Conservation (phyloP, 2,888 invertebrate species). For the Stenichneumon culpator region DNA sequence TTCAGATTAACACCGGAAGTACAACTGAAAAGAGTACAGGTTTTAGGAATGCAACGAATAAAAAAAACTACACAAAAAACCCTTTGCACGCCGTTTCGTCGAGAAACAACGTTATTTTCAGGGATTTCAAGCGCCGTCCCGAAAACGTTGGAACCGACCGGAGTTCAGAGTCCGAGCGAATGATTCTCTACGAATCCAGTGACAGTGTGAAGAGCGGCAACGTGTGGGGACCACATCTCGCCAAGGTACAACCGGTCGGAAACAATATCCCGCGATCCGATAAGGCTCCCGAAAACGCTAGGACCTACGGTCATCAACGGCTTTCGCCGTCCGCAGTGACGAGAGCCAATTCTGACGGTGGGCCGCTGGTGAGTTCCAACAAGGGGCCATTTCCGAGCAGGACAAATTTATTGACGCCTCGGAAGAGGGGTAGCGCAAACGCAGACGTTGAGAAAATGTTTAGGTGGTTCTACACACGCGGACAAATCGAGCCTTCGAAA, state of each 20-base stretch:
- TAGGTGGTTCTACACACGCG: conserved; percentile 69
- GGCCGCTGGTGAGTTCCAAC: neutral
- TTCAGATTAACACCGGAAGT: neutral
- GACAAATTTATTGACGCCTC: conserved; percentile 25
- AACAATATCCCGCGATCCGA: conserved; percentile 32
- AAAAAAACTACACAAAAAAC: conserved; percentile 32
- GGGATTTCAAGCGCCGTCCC: conserved; percentile 25
- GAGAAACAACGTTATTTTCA: conserved; percentile 12
- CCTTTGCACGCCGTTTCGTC: conserved; percentile 18
- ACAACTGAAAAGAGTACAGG: neutral
- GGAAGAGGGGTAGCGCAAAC: conserved; percentile 67
- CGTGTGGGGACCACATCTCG: conserved; percentile 39
- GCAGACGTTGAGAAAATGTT: conserved; percentile 64
- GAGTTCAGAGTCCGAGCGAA: neutral
- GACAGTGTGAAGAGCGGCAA: conserved; percentile 28
- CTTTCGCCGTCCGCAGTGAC: neutral
- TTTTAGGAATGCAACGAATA: neutral
- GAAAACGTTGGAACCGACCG: neutral
- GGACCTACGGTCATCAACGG: neutral
- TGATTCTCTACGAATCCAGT: conserved; percentile 27
- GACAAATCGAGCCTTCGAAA: neutral
- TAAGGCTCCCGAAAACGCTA: neutral
- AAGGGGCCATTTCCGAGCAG: neutral
- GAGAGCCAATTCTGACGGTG: neutral
- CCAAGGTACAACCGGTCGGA: neutral